Evolutionary conservation across 2,113 vertebrate species (phyloP), one percentile per base, ranked within the genome.

Genomic region (Oreochromis niloticus): DNA sequence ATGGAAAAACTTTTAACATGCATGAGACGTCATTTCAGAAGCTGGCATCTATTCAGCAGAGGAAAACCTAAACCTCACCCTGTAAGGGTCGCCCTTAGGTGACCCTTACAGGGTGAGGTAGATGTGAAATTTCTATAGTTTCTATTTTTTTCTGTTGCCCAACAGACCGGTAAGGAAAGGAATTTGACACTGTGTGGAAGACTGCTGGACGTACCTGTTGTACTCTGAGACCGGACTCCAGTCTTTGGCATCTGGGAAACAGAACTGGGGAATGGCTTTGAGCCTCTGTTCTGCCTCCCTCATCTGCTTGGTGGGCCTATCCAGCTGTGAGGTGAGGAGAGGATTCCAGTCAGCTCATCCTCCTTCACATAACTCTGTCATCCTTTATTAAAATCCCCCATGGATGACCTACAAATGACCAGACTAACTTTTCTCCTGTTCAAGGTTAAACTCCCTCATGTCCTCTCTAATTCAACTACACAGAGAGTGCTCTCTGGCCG

Each of bases 221-320:
- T 98, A 99, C 30, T 99, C 98, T 1, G 97, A 97, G 63, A 99
- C 98, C 0, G 98, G 98, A 84, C 96, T 96, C 98, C 99, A 99
- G 95, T 99, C 99, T 95, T 98, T 99, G 91, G 98, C 98, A 89
- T 99, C 99, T n/a, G 99, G 99, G 91, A 99, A 99, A 94, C 99
- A 99, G 95, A 99, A 99, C 94, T 99, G 99, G 8, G 99, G 99
- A 85, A 99, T 99, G 24, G 99, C 99, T 95, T 98, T 99, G 84
- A 99, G 98, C 57, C 99, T 97, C 92, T 99, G 98, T 88, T 99
- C 99, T 0, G 98, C 98, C 89, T 99, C 99, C 39, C 98, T 97
- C 96, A 99, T 97, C 96, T 98, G 98, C 94, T 99, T 99, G 87
- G 98, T 99, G 82, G 97, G 98, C 87, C 99, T 97, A 93, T 99